Conservation (phyloP, 92 coral and sea anemone genomes). For the Metridium senile region DNA sequence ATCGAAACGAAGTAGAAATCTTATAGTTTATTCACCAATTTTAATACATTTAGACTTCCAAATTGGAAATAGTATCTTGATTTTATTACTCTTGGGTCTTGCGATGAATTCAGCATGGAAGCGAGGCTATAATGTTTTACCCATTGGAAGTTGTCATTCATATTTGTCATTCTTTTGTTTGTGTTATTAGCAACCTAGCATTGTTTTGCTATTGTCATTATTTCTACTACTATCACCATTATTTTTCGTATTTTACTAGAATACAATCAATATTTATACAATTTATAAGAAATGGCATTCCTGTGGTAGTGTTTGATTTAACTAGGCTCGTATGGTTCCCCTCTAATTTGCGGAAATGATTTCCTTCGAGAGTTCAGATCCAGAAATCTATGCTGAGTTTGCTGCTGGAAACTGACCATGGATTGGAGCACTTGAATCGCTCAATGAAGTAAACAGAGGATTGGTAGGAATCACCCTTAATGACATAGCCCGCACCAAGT, state of each 20-base stretch:
- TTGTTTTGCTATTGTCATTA: too few species aligned
- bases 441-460: slow-evolving; percentile 47
- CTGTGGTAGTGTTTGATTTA: slow-evolving; percentile 10
- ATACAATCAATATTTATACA: background rate
- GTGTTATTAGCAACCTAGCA: background rate
- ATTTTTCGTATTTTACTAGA: background rate
- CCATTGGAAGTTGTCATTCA: too few species aligned
- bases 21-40: background rate
- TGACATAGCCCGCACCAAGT: slow-evolving; percentile 46
- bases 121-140: too few species aligned
- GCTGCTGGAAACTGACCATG: slow-evolving; percentile 45
- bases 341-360: slow-evolving; percentile 55
- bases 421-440: slow-evolving; percentile 43
- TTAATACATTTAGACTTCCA: background rate
- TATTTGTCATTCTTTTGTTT: too few species aligned
- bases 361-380: slow-evolving; percentile 36
- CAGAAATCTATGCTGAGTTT: slow-evolving; percentile 49
- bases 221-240: background rate
- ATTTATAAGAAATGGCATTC: background rate
- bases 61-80: too few species aligned
- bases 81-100: too few species aligned
- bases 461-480: slow-evolving; percentile 53
- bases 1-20: background rate
- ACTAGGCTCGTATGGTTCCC: slow-evolving; percentile 41
- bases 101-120: too few species aligned